Evolutionary conservation across 2,888 invertebrate genomes (phyloP), one percentile per base, ranked within the genome.

Genomic region (Platycheirus rosarum): DNA sequence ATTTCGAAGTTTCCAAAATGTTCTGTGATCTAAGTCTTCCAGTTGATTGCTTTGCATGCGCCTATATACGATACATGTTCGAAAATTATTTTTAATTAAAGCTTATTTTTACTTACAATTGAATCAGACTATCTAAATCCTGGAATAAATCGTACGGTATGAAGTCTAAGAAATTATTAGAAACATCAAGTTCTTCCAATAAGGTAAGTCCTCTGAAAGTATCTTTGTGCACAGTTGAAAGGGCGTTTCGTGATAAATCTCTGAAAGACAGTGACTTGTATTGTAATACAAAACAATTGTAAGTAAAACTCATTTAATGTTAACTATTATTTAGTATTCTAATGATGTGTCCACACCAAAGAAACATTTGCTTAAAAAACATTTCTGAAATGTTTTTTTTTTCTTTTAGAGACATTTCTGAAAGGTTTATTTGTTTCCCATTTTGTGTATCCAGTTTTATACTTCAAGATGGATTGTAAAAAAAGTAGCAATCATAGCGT

Each of bases 181-280:
- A 95, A 11, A 95, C 88, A 88, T 95, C 93, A 69, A 94, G 86
- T 85, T 93, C 92, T 85, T 91, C 91, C 11, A 95, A 88, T 77
- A 92, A 91, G 0, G 91, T 91, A 85, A 95, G 87, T 9, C 92
- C 92, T 14, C 91, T 91, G 86, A 95, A 94, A 0, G 93, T 92
- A 84, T 93, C 92, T 86, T 93, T 93, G 88, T 94, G 93, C 11
- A 95, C 87, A 0, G 94, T 93, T 16, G 92, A 92, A 40, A 95
- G 88, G n/a, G 90, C 90, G 86, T 95, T 95, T n/a, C 93, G 91
- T 0, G 94, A 94, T 14, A 95, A 88, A 87, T 95, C 95, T 71
- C 94, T 94, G 85, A 74, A 91, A 91, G 23, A 23, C 23, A 23
- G 2, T 23, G 23, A 4, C 6, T 23, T 23, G 6, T 23, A 23